Evolutionary conservation across 2,888 invertebrate genomes (phyloP), one percentile per base, ranked within the genome.

Genomic region (Drosophila prostipennis): DNA sequence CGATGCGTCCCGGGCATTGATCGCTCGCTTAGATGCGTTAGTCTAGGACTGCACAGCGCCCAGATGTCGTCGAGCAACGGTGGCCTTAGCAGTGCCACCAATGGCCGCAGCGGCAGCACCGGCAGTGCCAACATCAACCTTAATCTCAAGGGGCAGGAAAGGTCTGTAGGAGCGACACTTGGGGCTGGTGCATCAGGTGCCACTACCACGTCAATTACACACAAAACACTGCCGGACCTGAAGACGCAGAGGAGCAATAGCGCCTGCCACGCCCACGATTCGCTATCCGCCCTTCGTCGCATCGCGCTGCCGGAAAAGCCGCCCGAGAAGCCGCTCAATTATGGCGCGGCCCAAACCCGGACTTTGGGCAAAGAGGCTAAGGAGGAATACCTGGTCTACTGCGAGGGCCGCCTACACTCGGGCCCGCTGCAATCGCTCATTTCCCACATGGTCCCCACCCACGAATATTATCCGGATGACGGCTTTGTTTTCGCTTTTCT

Each of bases 401-500:
- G 76, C 7, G 87, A 87, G 7, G 77, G 81, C 6, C 77, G 73
- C 32, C 55, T 88, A 11, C 78, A 79, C 42, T 71, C 97, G 54
- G 98, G 97, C 14, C 95, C 96, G 2, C 92, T 98, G 83, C 97
- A 98, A 72, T 95, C 97, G 0, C 93, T 99, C 74, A 96, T 98
- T 58, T 96, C 96, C 90, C 97, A 98, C 93, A 95, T 98, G 92
- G 96, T 98, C 63, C 99, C 98, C 34, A 98, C 98, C 26, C 95
- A 96, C 57, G 95, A 96, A 81, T 96, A 97, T 92, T 96, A 96
- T 92, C 97, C 97, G 34, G 96, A 97, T 91, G 94, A 96, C 82
- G 95, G 96, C 23, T 98, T 97, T 93, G 94, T 97, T 71, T 99
- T 99, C 93, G 97, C 98, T 75, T 98, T 99, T 92, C 94, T 99